Percentiles rank a stretch among this genome's conserved stretches.
Conservation (phyloP, 2,113 vertebrate genomes). For the Spilogale gracilis region DNA sequence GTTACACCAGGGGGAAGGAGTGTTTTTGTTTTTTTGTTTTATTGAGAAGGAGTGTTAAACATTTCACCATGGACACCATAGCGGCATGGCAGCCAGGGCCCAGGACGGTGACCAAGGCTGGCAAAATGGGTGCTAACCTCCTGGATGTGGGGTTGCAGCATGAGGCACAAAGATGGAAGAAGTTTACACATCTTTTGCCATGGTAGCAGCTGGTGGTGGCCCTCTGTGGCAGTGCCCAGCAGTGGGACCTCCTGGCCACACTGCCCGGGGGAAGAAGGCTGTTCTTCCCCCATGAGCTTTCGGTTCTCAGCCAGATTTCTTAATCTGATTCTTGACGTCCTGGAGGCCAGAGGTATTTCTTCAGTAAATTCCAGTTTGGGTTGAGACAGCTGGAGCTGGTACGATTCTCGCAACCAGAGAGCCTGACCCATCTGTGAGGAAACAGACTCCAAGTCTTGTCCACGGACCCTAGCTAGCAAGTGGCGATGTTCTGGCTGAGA, state of each 20-base stretch:
- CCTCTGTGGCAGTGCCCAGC: not conserved
- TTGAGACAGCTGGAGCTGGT: not conserved
- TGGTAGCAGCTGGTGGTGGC: not conserved
- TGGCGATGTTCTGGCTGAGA: not conserved
- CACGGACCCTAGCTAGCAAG: not conserved
- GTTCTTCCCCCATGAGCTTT: not conserved
- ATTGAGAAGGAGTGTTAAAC: not conserved
- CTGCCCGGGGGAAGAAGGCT: not conserved
- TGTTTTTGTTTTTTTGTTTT: too few relatives aligned
- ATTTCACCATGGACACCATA: not conserved
- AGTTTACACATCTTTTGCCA: not conserved
- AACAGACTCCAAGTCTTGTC: not conserved
- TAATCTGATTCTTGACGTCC: not conserved
- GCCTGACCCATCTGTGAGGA: not conserved
- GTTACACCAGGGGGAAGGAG: not conserved
- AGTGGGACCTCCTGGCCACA: not conserved
- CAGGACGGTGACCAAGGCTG: not conserved
- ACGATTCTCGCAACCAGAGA: not conserved
- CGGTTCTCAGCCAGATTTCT: not conserved
- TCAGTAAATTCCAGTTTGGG: conserved; percentile 1
- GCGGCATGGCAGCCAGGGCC: not conserved
- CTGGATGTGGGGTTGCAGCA: not conserved
- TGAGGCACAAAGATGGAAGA: not conserved
- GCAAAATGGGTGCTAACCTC: not conserved
- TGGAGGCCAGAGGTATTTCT: not conserved